These are phyloP conservation scores for Rhinella marina DNA, from an alignment of 2,797 vertebrate genomes.

Conservation along the genomic window DNA sequence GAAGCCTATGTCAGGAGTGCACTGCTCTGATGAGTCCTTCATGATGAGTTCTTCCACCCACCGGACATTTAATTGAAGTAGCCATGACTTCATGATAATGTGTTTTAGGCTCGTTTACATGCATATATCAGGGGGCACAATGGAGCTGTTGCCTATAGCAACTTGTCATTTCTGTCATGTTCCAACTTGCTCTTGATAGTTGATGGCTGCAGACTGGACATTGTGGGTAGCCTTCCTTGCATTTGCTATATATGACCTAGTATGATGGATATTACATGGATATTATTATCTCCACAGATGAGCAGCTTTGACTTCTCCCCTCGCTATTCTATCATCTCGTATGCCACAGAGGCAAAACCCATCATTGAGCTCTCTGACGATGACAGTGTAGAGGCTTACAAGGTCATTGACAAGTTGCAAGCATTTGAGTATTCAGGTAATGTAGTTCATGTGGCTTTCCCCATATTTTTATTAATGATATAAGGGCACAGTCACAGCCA, in stretches of 20 bases:
- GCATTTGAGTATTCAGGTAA: background rate
- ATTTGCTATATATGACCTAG: background rate
- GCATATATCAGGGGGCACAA: too few species aligned
- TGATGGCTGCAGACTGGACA: background rate
- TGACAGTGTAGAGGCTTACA: background rate
- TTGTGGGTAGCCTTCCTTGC: background rate
- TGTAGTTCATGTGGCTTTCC: background rate
- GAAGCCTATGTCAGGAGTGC: too few species aligned
- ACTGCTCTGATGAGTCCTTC: too few species aligned
- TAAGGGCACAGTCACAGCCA: background rate
- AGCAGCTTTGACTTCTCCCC: conserved; percentile 32
- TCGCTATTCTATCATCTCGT: conserved; percentile 39
- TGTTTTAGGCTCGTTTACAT: too few species aligned
- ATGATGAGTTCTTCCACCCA: too few species aligned
- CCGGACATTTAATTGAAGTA: too few species aligned
- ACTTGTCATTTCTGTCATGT: background rate
- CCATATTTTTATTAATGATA: background rate
- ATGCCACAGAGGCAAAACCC: background rate
- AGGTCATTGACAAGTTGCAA: background rate
- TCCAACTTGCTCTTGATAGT: too few species aligned
- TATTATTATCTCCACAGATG: conserved; percentile 21
- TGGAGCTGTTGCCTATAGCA: too few species aligned
- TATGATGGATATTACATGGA: background rate
- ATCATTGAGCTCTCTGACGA: conserved; percentile 7
- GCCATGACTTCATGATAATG: too few species aligned